These are phyloP conservation scores for Oryzias celebensis DNA, from an alignment of 2,113 vertebrate species.

Conservation along the genomic window DNA sequence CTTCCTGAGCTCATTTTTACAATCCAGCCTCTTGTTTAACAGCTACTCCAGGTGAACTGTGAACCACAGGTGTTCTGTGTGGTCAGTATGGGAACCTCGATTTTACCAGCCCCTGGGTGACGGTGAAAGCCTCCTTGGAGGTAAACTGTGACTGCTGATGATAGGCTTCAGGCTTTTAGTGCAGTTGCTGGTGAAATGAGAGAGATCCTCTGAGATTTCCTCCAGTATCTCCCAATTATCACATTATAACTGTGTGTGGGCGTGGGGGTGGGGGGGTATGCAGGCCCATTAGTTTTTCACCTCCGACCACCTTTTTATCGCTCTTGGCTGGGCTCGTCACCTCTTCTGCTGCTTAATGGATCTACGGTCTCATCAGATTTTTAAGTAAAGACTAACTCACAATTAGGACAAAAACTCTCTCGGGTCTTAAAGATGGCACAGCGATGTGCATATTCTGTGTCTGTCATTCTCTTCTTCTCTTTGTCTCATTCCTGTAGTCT, in stretches of 20 bases:
- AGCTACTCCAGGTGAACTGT: slow-evolving; percentile 11
- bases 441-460: slow-evolving; percentile 54
- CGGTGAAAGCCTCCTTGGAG: slow-evolving; percentile 42
- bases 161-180: slow-evolving; percentile 61
- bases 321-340: slow-evolving; percentile 49
- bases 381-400: slow-evolving; percentile 70
- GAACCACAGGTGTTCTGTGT: slow-evolving; percentile 4
- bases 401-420: slow-evolving; percentile 71
- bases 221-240: slow-evolving; percentile 83
- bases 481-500: slow-evolving; percentile 30
- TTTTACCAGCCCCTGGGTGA: slow-evolving; percentile 46
- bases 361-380: slow-evolving; percentile 58
- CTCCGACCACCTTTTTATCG: slow-evolving; percentile 77
- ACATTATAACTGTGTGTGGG: slow-evolving; percentile 81
- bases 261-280: slow-evolving; percentile 65
- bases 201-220: slow-evolving; percentile 77
- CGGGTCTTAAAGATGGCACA: slow-evolving; percentile 49
- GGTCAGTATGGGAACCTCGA: slow-evolving; percentile 41
- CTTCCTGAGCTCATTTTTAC: neutral
- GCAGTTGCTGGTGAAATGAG: slow-evolving; percentile 44
- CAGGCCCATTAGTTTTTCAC: slow-evolving; percentile 85
- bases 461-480: slow-evolving; percentile 18
- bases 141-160: slow-evolving; percentile 47
- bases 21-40: slow-evolving; percentile 6
- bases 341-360: slow-evolving; percentile 70